Conservation (phyloP, 2,797 vertebrate species). For the Phalloptychus januarius region DNA sequence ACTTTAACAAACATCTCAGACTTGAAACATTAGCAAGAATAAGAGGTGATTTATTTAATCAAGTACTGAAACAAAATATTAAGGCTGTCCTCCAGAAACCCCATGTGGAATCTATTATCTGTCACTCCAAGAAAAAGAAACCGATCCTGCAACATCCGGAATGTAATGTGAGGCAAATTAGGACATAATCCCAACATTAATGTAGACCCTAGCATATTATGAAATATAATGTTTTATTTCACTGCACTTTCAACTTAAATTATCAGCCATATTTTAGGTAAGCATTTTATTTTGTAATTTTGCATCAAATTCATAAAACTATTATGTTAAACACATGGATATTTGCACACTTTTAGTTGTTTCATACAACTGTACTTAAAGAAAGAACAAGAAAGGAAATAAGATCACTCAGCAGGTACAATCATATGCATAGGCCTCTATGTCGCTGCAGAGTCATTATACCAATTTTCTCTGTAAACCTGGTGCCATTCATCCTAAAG, state of each 20-base stretch:
- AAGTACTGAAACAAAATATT: not conserved
- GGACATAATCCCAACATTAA: not conserved
- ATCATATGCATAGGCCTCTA: conserved; percentile 20
- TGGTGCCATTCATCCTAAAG: conserved; percentile 47
- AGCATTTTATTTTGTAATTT: not conserved
- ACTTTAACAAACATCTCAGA: not conserved
- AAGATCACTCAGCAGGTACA: not conserved
- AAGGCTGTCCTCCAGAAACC: not conserved
- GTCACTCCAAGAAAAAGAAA: not conserved
- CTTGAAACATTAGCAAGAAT: not conserved
- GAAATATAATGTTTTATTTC: not conserved
- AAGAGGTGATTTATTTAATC: not conserved
- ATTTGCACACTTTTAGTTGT: conserved; percentile 5
- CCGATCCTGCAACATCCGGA: not conserved
- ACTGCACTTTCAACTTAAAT: not conserved
- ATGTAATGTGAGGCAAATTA: not conserved
- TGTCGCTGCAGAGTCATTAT: conserved; percentile 38
- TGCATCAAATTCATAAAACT: not conserved
- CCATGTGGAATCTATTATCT: not conserved
- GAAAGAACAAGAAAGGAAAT: not conserved
- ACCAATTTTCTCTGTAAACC: conserved; percentile 40
- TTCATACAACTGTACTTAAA: not conserved
- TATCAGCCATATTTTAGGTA: not conserved
- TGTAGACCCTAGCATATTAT: not conserved
- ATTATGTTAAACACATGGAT: not conserved